A percentile compares a stretch with the other conserved stretches of the same genome.
phyloP scores from a whole-genome alignment of 2,113 vertebrate species.

The Alces alces region DNA sequence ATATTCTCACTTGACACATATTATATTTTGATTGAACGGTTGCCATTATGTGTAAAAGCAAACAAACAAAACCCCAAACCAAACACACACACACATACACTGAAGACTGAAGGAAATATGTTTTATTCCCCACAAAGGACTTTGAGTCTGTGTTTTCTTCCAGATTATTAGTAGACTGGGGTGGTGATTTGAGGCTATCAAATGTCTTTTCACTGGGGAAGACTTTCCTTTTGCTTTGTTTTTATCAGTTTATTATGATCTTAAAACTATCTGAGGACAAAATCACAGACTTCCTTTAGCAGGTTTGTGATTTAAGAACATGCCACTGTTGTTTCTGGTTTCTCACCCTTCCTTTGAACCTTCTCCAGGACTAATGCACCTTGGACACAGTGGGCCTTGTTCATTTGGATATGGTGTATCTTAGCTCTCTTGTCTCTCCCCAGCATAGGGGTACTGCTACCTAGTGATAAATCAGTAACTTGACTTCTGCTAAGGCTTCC shows the following conservation, averaged over 20 bases:
- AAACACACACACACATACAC: not conserved
- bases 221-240: not conserved
- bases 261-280: not conserved
- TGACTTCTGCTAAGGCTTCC: not conserved
- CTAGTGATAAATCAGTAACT: too few species aligned
- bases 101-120: not conserved
- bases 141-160: not conserved
- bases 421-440: not conserved
- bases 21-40: not conserved
- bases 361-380: not conserved
- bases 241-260: not conserved
- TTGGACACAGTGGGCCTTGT: not conserved
- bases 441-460: too few species aligned
- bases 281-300: not conserved
- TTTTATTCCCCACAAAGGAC: not conserved
- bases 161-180: too few species aligned
- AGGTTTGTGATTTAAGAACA: not conserved
- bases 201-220: not conserved
- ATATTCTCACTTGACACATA: not conserved
- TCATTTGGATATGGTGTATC: not conserved
- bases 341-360: not conserved
- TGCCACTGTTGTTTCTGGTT: too few species aligned
- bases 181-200: not conserved
- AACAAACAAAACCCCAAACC: not conserved
- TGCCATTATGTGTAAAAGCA: not conserved